Evolutionary conservation across 2,888 invertebrate genomes (phyloP), one percentile per base, ranked within the genome.

Genomic region (Ptychoptera contaminata): DNA sequence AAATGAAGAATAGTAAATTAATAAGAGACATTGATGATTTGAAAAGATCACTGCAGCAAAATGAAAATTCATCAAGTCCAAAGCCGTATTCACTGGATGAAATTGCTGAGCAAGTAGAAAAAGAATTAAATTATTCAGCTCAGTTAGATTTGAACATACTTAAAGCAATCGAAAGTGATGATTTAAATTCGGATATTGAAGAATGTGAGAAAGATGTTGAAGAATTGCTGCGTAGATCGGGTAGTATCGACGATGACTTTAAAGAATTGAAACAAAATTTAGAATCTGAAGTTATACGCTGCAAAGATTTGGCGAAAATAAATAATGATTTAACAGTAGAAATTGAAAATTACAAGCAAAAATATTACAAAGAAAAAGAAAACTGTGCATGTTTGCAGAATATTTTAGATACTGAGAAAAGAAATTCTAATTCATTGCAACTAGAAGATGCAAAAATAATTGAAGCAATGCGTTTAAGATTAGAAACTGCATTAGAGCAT

Each of bases 381-480:
- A 70, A 71, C 55, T 67, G 71, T 16, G 71, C 69, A 4, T 67
- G 74, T 16, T 58, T 79, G 42, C 70, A 76, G 52, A 65, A 71
- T 32, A 62, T 73, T 47, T 58, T 80, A 11, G 70, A 73, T 46
- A 64, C 72, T 16, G 77, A 79, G 54, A 72, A 73, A 53, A 68
- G 72, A 38, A 69, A 70, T 36, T 69, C 74, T 0, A 70, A 72
- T 42, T 58, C 64, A 8, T 61, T 68, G 36, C 71, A 78, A 65
- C 69, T 73, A 23, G 77, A 79, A 58, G 79, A 80, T 59, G 73
- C 77, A 1, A 69, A 73, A 52, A 72, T 79, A 58, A 76, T 81
- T 49, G 71, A 76, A 54, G 74, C 77, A 45, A 67, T 81, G 53
- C 70, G 77, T 51, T 69, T 73, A 47, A 71, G 76, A 0, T 59